Evolutionary conservation across 2,888 invertebrate genomes (phyloP), one percentile per base, ranked within the genome.

Genomic region (Lathronympha strigana): DNA sequence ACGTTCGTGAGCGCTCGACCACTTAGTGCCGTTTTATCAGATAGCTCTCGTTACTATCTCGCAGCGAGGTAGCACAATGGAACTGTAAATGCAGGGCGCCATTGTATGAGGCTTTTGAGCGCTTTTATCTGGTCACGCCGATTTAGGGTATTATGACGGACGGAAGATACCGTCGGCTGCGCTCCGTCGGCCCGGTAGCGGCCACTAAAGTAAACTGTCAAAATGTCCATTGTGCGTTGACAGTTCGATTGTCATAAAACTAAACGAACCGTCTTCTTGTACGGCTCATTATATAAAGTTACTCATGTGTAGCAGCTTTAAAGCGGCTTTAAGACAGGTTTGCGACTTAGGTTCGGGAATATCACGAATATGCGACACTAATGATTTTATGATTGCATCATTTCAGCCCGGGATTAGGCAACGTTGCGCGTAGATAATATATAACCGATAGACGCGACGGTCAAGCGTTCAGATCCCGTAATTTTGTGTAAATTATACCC

Each of bases 11-110:
- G 82, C 84, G 82, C 77, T 70, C 72, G 81, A 79, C 87, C 90
- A 90, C 90, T 90, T 88, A 89, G 85, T 81, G 79, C 74, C 72
- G 75, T 71, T 72, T 83, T 87, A 90, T 90, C 90, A 82, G 88
- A 90, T 88, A 86, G 76, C 75, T 74, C 76, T 76, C 74, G 71
- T 66, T 69, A 68, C 76, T 80, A 82, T 86, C 81, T 76, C 72
- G 75, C 67, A 72, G 71, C 71, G 75, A 73, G 73, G 78, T 81
- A 77, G 78, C 78, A 75, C 85, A 87, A 88, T 87, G 79, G 83
- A 82, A 78, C 77, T 82, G 83, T 86, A 86, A 86, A 88, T 86
- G 87, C 80, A 81, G 81, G 83, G 73, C 70, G 73, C 81, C 73
- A 85, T 88, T 87, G 83, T 85, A 74, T 73, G 72, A 69, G 70